Conservation (phyloP, 2,888 invertebrate species). For the Polydrusus cervinus region DNA sequence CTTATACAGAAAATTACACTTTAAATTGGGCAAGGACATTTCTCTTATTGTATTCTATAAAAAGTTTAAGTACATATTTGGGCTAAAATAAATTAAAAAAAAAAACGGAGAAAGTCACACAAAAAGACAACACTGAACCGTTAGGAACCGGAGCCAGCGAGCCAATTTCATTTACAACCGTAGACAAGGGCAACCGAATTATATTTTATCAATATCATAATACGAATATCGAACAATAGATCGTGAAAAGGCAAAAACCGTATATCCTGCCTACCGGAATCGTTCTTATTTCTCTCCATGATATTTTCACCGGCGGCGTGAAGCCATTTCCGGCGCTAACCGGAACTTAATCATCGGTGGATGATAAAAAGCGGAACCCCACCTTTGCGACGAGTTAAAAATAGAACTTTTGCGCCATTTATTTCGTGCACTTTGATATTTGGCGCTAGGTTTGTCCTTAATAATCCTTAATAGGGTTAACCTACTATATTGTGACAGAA, state of each 20-base stretch:
- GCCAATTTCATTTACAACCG: too few species aligned
- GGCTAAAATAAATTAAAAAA: too few species aligned
- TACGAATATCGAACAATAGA: constrained; percentile 12
- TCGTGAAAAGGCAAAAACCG: constrained; percentile 41
- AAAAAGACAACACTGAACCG: too few species aligned
- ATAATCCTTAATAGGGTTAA: constrained; percentile 14
- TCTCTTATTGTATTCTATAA: too few species aligned
- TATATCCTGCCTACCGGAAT: constrained; percentile 34
- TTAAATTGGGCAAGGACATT: too few species aligned
- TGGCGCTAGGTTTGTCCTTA: constrained; percentile 29
- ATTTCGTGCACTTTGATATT: constrained; percentile 17
- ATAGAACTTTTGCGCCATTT: constrained; percentile 36
- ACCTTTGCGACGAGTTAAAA: constrained; percentile 40
- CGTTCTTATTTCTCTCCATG: constrained; percentile 32
- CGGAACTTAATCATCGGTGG: constrained; percentile 41
- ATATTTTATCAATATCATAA: constrained; percentile 17
- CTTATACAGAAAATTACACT: too few species aligned
- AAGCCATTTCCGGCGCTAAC: constrained; percentile 43
- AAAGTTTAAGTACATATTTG: too few species aligned
- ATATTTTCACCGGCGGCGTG: constrained; percentile 34
- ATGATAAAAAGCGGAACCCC: constrained; percentile 40
- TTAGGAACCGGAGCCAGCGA: too few species aligned
- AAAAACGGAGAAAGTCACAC: too few species aligned
- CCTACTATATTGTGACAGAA: background rate
- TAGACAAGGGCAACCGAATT: background rate